Percentiles rank a stretch among this genome's conserved stretches.
Conservation (phyloP, 2,113 vertebrate genomes). For the Cercocebus atys region DNA sequence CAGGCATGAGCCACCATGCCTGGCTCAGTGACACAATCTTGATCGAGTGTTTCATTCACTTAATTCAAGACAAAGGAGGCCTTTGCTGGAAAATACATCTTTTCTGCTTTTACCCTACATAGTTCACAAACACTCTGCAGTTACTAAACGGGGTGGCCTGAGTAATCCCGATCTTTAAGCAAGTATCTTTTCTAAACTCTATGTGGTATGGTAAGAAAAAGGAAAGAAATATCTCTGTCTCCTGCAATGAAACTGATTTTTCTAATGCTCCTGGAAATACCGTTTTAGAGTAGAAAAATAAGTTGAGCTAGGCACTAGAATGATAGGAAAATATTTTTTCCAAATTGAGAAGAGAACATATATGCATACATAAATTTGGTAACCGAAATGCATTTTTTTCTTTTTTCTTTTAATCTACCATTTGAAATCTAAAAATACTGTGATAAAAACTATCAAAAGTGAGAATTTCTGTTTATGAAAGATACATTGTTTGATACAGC, state of each 20-base stretch:
- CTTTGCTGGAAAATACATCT: background rate
- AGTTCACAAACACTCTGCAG: background rate
- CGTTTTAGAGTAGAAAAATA: constrained; percentile 7
- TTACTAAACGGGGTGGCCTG: background rate
- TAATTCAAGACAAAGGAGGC: background rate
- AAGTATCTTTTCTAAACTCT: constrained; percentile 10
- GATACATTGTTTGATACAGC: background rate
- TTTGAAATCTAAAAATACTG: constrained; percentile 45
- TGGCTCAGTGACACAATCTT: background rate
- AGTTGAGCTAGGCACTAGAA: background rate
- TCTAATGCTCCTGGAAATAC: constrained; percentile 7
- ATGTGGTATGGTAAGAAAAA: background rate
- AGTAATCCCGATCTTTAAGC: background rate
- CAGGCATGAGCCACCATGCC: no score
- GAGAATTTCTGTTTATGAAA: constrained; percentile 15
- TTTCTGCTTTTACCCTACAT: background rate
- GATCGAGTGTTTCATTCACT: background rate
- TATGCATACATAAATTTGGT: background rate
- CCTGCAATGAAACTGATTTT: background rate
- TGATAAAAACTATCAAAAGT: background rate
- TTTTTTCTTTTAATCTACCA: constrained; percentile 26
- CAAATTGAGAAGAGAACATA: background rate
- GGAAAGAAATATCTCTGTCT: constrained; percentile 9
- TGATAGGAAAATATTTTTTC: constrained; percentile 27
- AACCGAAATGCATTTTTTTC: constrained; percentile 1